phyloP scores from a whole-genome alignment of 2,113 vertebrate genomes.

The Corynorhinus townsendii region DNA sequence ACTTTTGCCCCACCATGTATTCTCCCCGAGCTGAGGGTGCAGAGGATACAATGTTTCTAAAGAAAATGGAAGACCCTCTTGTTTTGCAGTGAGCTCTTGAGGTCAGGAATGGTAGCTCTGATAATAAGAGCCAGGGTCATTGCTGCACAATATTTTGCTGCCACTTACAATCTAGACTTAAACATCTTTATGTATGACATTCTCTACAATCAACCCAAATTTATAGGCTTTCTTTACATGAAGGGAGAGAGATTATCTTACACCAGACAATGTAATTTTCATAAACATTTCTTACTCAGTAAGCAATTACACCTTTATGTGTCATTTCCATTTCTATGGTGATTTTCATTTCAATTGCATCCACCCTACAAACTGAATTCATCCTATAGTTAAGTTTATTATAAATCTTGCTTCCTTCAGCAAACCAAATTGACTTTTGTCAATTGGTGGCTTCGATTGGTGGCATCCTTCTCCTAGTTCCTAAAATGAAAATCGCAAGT shows the following conservation, averaged over 20 bases:
- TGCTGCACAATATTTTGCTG: not conserved
- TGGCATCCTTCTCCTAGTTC: not conserved
- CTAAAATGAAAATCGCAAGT: not conserved
- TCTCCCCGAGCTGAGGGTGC: not conserved
- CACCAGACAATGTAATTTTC: not conserved
- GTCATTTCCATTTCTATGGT: not conserved
- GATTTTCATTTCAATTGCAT: not conserved
- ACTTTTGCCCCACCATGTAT: not conserved
- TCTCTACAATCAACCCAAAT: not conserved
- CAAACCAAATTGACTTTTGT: not conserved
- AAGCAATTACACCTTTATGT: not conserved
- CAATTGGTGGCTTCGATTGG: not conserved
- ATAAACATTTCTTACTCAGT: not conserved
- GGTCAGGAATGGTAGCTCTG: not conserved
- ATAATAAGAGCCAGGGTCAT: not conserved
- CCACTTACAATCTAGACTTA: too few relatives aligned
- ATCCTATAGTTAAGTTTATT: not conserved
- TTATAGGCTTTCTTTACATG: not conserved
- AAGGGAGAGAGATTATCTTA: not conserved
- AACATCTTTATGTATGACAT: not conserved
- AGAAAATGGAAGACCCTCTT: not conserved
- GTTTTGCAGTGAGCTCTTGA: not conserved
- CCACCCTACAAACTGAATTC: not conserved
- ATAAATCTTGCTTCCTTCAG: not conserved
- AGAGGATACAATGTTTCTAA: not conserved